Evolutionary conservation across 1,140 invertebrate species (phyloP), one percentile per base, ranked within the genome.

Genomic region (Drosophila melanica): DNA sequence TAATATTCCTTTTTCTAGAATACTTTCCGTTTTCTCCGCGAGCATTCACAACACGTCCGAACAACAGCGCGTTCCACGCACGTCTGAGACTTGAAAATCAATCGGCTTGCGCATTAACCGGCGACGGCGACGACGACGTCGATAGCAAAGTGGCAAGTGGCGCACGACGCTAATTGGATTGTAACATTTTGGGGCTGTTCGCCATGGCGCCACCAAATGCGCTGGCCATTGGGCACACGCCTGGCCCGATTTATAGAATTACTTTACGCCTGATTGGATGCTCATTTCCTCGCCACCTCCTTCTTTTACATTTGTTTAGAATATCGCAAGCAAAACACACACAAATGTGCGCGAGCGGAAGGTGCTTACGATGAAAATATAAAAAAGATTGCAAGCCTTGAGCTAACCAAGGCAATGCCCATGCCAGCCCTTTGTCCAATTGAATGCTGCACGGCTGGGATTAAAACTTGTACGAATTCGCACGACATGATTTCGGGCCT

Each of bases 121-220:
- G 69, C 67, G 7, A 35, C 50, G 48, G 8, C n/a, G 30, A 33
- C 9, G 33, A 8, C 33, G 8, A 35, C 7, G 8, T 35, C 8
- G 6, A 10, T 35, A 8, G 33, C 33, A 65, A 55, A 57, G 41
- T 67, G 45, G 37, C 53, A 78, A 78, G 64, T 62, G 63, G 74
- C 53, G 72, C 71, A 63, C 12, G 12, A 7, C 53, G 53, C 90
- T 91, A 91, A 91, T 91, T 91, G 90, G 90, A 91, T 91, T 91
- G 90, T 75, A 89, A 91, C 80, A 91, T 82, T 90, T 91, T 55
- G 54, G 76, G 53, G 54, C 50, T 80, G 33, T 70, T 37, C 69
- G 62, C 51, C 58, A 45, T 74, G 60, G 55, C 72, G 69, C 59
- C 54, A 78, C 39, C 66, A 45, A 37, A 57, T 65, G 44, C 50